Percentiles rank a stretch among this genome's conserved stretches.
Conservation (phyloP, 2,797 vertebrate species). For the Choloepus didactylus region DNA sequence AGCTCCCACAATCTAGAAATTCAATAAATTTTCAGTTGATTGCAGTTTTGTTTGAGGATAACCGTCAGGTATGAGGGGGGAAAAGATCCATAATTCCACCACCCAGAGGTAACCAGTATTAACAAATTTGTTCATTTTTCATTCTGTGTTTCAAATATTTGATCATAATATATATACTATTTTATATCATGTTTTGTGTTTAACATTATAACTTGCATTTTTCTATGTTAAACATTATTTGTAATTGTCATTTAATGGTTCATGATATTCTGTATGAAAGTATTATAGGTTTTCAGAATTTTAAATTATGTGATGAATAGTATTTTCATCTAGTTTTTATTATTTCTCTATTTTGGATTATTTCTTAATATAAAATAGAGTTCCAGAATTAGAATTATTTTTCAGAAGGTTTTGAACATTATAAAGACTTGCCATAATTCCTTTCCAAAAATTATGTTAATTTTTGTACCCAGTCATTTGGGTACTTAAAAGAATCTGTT, state of each 20-base stretch:
- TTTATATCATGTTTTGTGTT: constrained; percentile 60
- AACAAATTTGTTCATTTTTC: constrained; percentile 55
- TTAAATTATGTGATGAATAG: constrained; percentile 46
- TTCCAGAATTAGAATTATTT: constrained; percentile 61
- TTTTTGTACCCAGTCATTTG: constrained; percentile 31
- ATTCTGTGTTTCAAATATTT: constrained; percentile 44
- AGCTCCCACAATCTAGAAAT: constrained; percentile 47
- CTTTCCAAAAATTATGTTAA: constrained; percentile 32
- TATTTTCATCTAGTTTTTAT: constrained; percentile 50
- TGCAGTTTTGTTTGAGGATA: constrained; percentile 34
- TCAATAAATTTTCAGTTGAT: constrained; percentile 13
- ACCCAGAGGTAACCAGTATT: constrained; percentile 43
- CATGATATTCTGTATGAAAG: constrained; percentile 52
- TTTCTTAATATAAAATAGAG: constrained; percentile 17
- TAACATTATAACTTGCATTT: constrained; percentile 39
- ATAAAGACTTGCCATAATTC: constrained; percentile 26
- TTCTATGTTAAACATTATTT: constrained; percentile 28
- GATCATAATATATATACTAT: constrained; percentile 40
- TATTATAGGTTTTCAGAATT: constrained; percentile 24
- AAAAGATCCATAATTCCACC: constrained; percentile 18
- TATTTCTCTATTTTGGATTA: constrained; percentile 16
- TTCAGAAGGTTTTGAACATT: constrained; percentile 56
- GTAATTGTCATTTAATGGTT: constrained; percentile 48
- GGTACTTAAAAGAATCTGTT: not conserved
- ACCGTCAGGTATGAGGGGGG: not conserved